Base-by-base conservation (phyloP, 2,888 invertebrate species). In the Notocelia uddmanniana region DNA sequence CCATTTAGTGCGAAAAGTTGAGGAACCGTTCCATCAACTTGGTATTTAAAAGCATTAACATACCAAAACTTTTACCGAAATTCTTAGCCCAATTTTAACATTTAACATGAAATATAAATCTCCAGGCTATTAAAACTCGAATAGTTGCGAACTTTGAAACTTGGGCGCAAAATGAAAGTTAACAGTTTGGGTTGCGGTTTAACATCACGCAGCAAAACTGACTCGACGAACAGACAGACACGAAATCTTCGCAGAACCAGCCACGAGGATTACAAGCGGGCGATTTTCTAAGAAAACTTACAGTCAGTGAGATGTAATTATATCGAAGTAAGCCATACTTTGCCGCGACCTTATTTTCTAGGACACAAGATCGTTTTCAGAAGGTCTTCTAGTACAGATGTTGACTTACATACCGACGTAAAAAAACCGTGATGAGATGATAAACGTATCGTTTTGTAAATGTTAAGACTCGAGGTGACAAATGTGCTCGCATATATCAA, bases 181-280 rank as follows among this genome's bases (percentile, higher is more conserved):
- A 76, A 82, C 83, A 87, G 86, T 90, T 91, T 90, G 90, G 88
- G 88, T 89, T 86, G 82, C 79, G 83, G 85, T 85, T 82, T 67
- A 85, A 85, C 82, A 87, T 85, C 89, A 91, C 85, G 88, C 89
- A 79, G 88, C 89, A 79, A 90, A 89, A 88, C 86, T 31, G 81
- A 84, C 83, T 88, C 83, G 82, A 85, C 80, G 77, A 85, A 88
- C 86, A 88, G 88, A 85, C 81, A 81, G 80, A 86, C 87, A 88
- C 85, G 84, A 87, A 87, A 83, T 79, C 77, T 77, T 78, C 78
- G 59, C 18, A 45, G 71, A 71, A 74, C 55, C 70, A 68, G 68
- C 37, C 21, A 21, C 23, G 52, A 37, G 37, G 37, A 54, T 64
- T 64, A 55, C 55, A 26, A 54, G 37, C 21, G 64, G 37, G 23